Evolutionary conservation across 1,140 invertebrate species (phyloP), one percentile per base, ranked within the genome.

Genomic region (Mactra quadrangularis): DNA sequence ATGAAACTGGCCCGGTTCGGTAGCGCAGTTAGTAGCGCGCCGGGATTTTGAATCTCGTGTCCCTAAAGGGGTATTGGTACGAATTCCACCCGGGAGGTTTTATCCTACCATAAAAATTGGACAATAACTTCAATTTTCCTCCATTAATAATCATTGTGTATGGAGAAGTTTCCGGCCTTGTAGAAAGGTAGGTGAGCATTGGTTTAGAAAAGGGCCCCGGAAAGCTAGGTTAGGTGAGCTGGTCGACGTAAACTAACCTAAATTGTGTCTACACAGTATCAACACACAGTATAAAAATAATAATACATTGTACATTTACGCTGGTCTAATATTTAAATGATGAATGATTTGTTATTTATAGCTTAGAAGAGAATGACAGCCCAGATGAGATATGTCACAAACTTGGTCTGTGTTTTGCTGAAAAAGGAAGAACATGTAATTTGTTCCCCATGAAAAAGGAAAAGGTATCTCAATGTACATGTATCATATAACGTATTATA

Each of bases 311-410:
- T 6, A 25, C 15, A n/a, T n/a, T n/a, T 17, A 53, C 7, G 22
- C 15, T 19, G 3, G 3, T 53, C 19, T 53, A 25, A 53, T n/a
- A 9, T 59, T 25, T 2, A 59, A 7, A 27, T 27, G 29, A 62
- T 33, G n/a, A n/a, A 25, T 60, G 62, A 38, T 59, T 50, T 19
- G 17, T 3, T 78, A 47, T 27, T 74, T 82, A 33, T 71, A 86
- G 87, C 47, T 27, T 88, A 11, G 77, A 72, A 15, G 83, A 85
- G 13, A 79, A 84, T 25, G 91, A 89, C 41, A 89, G 86, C 11
- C 86, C 92, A 11, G 92, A 92, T 83, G 84, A 89, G 1, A 84
- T 91, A 15, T 93, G 92, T 76, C 87, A 88, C 64, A 85, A 87
- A 52, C 59, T 92, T 22, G 87, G 86, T 19, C 64, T 92, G 1